A percentile compares a stretch with the other conserved stretches of the same genome.
These are phyloP conservation scores for Lethenteron reissneri DNA, from an alignment of 2,113 vertebrate species.

Conservation along the genomic window DNA sequence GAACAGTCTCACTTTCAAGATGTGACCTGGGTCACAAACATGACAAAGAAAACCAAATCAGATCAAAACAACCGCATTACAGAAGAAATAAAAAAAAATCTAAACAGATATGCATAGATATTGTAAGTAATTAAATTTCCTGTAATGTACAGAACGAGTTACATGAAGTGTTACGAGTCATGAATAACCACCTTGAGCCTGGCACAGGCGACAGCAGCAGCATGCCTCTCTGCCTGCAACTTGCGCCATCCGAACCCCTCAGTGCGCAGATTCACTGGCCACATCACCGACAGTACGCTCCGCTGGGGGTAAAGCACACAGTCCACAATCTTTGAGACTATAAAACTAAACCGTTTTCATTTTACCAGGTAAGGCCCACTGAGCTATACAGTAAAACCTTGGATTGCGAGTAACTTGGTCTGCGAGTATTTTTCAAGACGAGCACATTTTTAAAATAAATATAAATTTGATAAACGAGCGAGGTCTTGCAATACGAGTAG, in stretches of 20 bases:
- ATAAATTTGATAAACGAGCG: too few species aligned
- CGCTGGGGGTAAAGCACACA: conserved; percentile 3
- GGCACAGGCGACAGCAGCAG: conserved; percentile 61
- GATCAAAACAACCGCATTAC: rapidly evolving
- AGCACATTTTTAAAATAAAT: too few species aligned
- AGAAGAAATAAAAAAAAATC: not conserved
- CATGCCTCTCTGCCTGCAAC: conserved; percentile 50
- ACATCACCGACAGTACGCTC: conserved; percentile 55
- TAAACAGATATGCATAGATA: not conserved
- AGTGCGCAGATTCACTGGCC: conserved; percentile 59
- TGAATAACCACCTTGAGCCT: conserved; percentile 41
- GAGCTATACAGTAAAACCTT: not conserved
- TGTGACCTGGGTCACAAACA: not conserved
- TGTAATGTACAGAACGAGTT: not conserved
- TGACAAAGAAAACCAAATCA: not conserved
- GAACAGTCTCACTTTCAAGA: too few species aligned
- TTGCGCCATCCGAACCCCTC: conserved; percentile 60
- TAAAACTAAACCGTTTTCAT: not conserved
- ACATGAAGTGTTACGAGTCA: not conserved
- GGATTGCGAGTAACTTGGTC: not conserved
- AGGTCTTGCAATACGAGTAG: too few species aligned
- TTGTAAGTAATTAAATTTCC: not conserved
- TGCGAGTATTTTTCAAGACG: too few species aligned
- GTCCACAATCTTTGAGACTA: not conserved
- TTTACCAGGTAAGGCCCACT: not conserved